These are phyloP conservation scores for Montipora capricornis DNA, from an alignment of 64 coral and sea anemone species.

Conservation along the genomic window DNA sequence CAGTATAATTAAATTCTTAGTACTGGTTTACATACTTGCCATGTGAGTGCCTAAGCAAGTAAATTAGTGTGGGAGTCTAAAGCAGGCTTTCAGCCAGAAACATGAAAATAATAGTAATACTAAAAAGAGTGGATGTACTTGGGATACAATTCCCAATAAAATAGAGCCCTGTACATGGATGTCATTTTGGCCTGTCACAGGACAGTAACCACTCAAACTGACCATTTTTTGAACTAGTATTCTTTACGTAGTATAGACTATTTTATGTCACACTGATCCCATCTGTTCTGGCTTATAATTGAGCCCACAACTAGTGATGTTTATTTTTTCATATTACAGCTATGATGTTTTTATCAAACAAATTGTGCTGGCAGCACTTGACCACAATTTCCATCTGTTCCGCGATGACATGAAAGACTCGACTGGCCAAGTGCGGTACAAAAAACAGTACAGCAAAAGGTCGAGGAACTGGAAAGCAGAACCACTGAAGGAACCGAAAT, in stretches of 20 bases:
- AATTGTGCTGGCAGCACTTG: conserved; percentile 35
- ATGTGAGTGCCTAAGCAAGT: too few relatives aligned
- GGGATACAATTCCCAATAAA: conserved; percentile 6
- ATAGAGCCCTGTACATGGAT: conserved; percentile 9
- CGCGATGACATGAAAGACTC: conserved; percentile 29
- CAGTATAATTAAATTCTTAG: too few relatives aligned
- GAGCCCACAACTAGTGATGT: conserved; percentile 3
- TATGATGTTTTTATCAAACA: conserved; percentile 48
- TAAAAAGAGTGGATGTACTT: neutral
- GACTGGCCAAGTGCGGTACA: neutral
- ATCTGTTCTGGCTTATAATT: conserved; percentile 2
- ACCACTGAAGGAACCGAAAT: conserved; percentile 43
- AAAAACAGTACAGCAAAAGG: too few relatives aligned
- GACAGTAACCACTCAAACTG: conserved; percentile 2
- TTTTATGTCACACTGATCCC: neutral
- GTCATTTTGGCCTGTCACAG: conserved; percentile 12
- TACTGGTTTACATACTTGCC: too few relatives aligned
- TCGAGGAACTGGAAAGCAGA: conserved; percentile 46
- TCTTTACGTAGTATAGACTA: conserved; percentile 1
- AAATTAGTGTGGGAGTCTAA: neutral
- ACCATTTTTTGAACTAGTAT: conserved; percentile 11
- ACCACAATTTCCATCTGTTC: conserved; percentile 58
- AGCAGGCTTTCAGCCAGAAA: neutral
- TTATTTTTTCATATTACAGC: conserved; percentile 11
- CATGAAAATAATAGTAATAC: neutral